Base-by-base conservation (phyloP, 2,113 vertebrate genomes). In the Zosterops japonicus region DNA sequence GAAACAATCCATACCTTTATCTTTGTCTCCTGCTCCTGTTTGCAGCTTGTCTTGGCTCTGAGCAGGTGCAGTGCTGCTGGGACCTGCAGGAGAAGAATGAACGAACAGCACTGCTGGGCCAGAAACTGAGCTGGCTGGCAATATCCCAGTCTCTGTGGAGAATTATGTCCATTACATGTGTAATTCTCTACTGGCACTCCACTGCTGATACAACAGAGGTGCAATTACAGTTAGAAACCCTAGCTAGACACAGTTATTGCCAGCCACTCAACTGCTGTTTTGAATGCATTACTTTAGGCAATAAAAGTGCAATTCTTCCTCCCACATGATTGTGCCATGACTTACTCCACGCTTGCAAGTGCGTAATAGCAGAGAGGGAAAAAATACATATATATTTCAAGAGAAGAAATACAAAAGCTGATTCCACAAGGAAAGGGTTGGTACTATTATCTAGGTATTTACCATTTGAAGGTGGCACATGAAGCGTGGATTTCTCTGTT, bases 31-130 rank as follows among this genome's bases (percentile, higher is more conserved):
- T 9, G 5, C 5, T 87, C 29, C 82, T 68, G 23, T 2, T 46
- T 33, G 70, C 70, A 75, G 6, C 23, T 39, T 39, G 4, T 21
- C 12, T 33, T 33, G 11, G 6, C 21, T 75, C 39, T 64, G 60
- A 75, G 0, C 25, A 68, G 39, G 14, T 17, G 16, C 3, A 0
- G 10, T 20, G 52, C 33, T 78, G 4, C 52, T 8, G 35, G 12
- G 11, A 90, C 60, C 94, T 96, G 88, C 42, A 59, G 1, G 15
- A 90, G 39, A 91, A 87, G 5, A 72, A 3, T 14, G 31, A 79
- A 64, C 95, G 35, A 92, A 59, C 8, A 82, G 39, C 60, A 28
- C 56, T 78, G 65, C 74, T 70, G 56, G 60, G 55, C 13, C 42
- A 84, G 25, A 75, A 75, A 23, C 31, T 70, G 55, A 87, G 65